phyloP scores from a whole-genome alignment of 1,140 invertebrate genomes.

The Macrocentrus cingulum region DNA sequence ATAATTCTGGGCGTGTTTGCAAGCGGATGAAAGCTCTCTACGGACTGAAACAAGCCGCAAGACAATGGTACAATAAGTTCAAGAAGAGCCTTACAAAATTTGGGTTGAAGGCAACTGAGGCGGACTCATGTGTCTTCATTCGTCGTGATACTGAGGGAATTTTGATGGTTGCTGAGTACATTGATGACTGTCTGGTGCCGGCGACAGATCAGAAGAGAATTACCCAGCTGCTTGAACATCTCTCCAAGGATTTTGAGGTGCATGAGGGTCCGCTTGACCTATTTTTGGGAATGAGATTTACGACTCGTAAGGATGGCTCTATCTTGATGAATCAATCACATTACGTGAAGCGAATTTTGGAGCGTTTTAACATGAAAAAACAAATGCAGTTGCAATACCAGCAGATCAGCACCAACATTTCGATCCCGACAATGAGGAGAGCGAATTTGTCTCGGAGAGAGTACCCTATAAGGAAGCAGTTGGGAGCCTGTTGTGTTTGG shows the following conservation, averaged over 20 bases:
- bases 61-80: neutral
- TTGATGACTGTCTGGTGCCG: too few relatives aligned
- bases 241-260: too few relatives aligned
- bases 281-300: too few relatives aligned
- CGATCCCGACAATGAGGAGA: neutral
- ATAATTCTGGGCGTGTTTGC: neutral
- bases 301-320: neutral
- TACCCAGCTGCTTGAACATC: too few relatives aligned
- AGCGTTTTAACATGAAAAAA: neutral
- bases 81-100: neutral
- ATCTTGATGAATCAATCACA: neutral
- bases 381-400: neutral
- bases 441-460: too few relatives aligned
- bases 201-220: too few relatives aligned
- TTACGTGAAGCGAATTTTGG: neutral
- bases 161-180: too few relatives aligned
- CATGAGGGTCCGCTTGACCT: too few relatives aligned
- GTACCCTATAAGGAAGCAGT: constrained; percentile 11
- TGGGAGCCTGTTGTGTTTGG: neutral
- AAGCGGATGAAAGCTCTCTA: neutral
- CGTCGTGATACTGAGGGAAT: too few relatives aligned
- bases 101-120: neutral
- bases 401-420: neutral
- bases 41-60: constrained; percentile 2
- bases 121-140: neutral